These are phyloP conservation scores for Hystrix cristata DNA, from an alignment of 2,113 vertebrate genomes.

Conservation along the genomic window DNA sequence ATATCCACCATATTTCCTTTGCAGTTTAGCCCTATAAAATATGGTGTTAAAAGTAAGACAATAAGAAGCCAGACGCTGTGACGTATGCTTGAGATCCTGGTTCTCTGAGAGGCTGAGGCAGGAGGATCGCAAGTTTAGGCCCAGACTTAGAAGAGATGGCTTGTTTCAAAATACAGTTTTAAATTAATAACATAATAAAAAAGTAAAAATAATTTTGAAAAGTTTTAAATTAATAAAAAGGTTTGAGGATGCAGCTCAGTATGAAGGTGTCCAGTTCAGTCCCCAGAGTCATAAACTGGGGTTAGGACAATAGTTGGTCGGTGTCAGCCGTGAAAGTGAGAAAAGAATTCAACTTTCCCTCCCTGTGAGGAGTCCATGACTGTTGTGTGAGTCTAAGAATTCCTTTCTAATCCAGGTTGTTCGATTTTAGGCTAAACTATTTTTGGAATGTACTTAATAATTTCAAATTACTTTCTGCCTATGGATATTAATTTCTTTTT, in stretches of 20 bases:
- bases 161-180: not conserved
- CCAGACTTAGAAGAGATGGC: not conserved
- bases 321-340: too few species aligned
- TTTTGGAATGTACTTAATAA: not conserved
- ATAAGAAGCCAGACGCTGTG: not conserved
- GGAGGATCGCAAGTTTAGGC: not conserved
- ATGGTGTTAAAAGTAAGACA: not conserved
- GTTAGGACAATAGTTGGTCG: too few species aligned
- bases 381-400: not conserved
- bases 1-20: not conserved
- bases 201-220: too few species aligned
- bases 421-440: not conserved
- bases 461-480: conserved; percentile 15
- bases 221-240: not conserved
- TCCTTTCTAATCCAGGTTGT: not conserved
- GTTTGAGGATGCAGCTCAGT: not conserved
- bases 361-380: not conserved
- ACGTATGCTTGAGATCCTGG: not conserved
- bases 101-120: not conserved
- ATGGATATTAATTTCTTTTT: not conserved
- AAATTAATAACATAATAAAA: not conserved
- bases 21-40: not conserved
- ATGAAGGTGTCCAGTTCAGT: not conserved
- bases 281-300: not conserved
- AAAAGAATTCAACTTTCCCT: not conserved